Conservation (phyloP, 1,140 invertebrate genomes). For the Oncopodura yosiiana region DNA sequence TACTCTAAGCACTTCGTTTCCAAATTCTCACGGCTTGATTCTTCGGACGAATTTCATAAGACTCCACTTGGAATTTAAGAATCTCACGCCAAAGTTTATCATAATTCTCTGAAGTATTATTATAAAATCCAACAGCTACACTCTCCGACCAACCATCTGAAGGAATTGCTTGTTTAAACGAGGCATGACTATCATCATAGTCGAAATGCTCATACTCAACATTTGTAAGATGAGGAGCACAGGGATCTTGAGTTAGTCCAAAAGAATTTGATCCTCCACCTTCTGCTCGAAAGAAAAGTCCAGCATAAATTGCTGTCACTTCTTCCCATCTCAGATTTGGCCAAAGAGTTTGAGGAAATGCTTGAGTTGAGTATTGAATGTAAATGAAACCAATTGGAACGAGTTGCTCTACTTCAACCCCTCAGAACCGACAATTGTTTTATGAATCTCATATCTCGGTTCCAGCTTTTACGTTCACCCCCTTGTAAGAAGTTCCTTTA, state of each 20-base stretch:
- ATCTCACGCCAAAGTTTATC: too few relatives aligned
- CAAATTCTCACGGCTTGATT: conserved; percentile 2
- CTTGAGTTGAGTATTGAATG: conserved; percentile 4
- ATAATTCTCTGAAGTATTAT: neutral
- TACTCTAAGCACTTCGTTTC: too few relatives aligned
- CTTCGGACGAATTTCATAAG: neutral
- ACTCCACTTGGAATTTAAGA: neutral
- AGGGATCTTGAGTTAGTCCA: neutral
- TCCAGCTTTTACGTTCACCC: too few relatives aligned
- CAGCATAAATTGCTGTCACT: conserved; percentile 7
- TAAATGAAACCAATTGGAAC: conserved; percentile 12
- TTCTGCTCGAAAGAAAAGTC: conserved; percentile 14
- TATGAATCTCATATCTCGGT: too few relatives aligned
- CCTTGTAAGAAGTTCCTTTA: too few relatives aligned
- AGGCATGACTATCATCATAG: too few relatives aligned
- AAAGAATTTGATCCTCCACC: conserved; percentile 1
- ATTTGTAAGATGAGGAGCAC: conserved; percentile 2
- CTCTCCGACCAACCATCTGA: too few relatives aligned
- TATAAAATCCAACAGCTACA: too few relatives aligned
- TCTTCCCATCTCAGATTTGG: conserved; percentile 4
- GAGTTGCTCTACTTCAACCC: too few relatives aligned
- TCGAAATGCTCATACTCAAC: neutral
- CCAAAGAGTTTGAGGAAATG: neutral
- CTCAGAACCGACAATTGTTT: too few relatives aligned
- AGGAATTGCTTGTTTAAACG: too few relatives aligned